Base-by-base conservation (phyloP, 2,113 vertebrate species). In the Syngnathus typhle region DNA sequence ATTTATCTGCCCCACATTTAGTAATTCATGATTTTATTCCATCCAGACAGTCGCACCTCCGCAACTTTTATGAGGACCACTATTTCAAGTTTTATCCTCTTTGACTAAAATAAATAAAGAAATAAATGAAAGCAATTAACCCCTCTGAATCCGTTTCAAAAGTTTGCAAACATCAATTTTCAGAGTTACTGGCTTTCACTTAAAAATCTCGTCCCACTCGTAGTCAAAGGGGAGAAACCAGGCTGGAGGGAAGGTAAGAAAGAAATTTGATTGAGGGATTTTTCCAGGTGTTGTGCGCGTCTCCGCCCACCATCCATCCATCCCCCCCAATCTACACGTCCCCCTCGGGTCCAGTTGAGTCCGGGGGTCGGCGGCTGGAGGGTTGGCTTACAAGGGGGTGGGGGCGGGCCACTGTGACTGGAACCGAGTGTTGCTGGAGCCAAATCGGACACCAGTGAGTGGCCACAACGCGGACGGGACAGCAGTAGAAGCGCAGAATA, bases 231-330 rank as follows among this genome's bases (percentile, higher is more conserved):
- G 23, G 12, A 41, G 11, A 38, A 43, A 16, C 38, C 0, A 1
- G 8, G 16, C 9, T 36, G 58, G 39, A 9, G 60, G 41, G 38
- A 49, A 32, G 38, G 10, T 39, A 37, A 37, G 23, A 41, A 70
- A 63, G 69, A 66, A 49, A 52, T 70, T 43, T 23, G 21, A 27
- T 19, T 52, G 49, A 36, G 54, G 38, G 15, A 27, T 54, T 66
- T 56, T 74, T 78, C 77, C 84, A 83, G 84, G 84, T 85, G 81
- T 80, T 83, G 41, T 43, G 4, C 12, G 19, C 6, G 3, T 61
- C 67, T 11, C 71, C 69, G 60, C 81, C 77, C 74, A 49, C 44
- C 44, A 61, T 60, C 49, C 64, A 11, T n/a, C 54, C 38, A 32
- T 32, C 27, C 69, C 65, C 37, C 21, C 15, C 10, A 19, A 62